phyloP scores from a whole-genome alignment of 2,113 vertebrate species.

The Noctilio leporinus region DNA sequence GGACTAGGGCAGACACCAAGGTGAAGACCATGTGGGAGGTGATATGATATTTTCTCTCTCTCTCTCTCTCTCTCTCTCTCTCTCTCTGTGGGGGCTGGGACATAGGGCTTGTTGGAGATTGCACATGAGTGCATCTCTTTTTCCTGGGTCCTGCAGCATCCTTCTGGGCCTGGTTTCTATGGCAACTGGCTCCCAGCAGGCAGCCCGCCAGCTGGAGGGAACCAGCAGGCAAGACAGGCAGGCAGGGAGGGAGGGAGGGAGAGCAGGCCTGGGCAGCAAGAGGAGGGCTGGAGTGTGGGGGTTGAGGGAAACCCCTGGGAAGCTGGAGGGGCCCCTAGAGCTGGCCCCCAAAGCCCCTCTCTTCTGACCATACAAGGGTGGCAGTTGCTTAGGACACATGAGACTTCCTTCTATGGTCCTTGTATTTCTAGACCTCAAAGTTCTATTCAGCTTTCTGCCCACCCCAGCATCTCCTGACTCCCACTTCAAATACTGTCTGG shows the following conservation, averaged over 20 bases:
- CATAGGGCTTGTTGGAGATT: constrained; percentile 56
- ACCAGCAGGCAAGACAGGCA: constrained; percentile 60
- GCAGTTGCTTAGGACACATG: neutral
- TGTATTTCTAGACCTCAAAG: constrained; percentile 26
- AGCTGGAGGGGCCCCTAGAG: neutral
- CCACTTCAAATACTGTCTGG: neutral
- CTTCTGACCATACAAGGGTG: neutral
- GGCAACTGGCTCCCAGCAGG: constrained; percentile 78
- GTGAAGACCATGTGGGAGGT: neutral
- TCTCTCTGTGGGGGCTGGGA: constrained; percentile 52
- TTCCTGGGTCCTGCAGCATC: constrained; percentile 74
- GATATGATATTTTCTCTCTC: neutral
- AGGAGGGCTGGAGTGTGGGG: constrained; percentile 41
- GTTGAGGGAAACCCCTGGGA: constrained; percentile 9
- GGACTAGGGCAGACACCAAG: neutral
- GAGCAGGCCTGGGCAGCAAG: constrained; percentile 55
- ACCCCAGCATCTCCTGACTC: neutral
- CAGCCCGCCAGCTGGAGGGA: constrained; percentile 64
- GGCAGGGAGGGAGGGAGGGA: constrained; percentile 43
- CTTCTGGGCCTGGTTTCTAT: constrained; percentile 77
- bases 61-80: neutral
- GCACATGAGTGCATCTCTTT: constrained; percentile 61
- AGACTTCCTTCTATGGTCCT: neutral
- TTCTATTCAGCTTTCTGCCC: neutral
- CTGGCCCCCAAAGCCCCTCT: neutral